Evolutionary conservation across 2,113 vertebrate species (phyloP).

Genomic region (Sus scrofa): DNA sequence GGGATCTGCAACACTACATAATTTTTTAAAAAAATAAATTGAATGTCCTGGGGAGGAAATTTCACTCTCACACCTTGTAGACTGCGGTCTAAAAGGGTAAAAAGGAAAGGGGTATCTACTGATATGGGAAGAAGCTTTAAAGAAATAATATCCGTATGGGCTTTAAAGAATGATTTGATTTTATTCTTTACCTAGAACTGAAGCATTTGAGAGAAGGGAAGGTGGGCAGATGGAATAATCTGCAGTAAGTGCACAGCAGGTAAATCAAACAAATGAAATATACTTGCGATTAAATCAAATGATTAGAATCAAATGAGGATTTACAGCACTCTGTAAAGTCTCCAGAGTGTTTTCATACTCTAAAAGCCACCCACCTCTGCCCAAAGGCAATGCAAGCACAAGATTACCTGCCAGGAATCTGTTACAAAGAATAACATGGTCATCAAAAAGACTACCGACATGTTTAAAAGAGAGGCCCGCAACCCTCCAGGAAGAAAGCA

Average conservation of each 20-base stretch:
- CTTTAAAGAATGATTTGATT: not conserved
- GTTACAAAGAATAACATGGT: conserved; percentile 79
- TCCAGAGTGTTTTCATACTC: conserved; percentile 15
- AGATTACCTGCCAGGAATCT: conserved; percentile 80
- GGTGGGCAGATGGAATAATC: not conserved
- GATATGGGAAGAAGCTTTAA: not conserved
- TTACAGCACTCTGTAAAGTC: not conserved
- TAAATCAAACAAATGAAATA: conserved; percentile 46
- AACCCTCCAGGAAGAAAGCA: conserved; percentile 57
- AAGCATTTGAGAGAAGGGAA: conserved; percentile 33
- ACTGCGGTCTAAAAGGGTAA: not conserved
- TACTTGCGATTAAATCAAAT: not conserved
- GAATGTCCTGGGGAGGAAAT: not conserved
- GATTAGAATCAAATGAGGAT: conserved; percentile 32
- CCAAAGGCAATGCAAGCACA: conserved; percentile 77
- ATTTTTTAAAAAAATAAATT: not conserved
- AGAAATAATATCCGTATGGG: not conserved
- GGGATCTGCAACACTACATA: not conserved
- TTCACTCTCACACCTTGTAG: not conserved
- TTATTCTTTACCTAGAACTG: conserved; percentile 22
- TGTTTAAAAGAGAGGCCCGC: conserved; percentile 59
- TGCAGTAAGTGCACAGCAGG: not conserved
- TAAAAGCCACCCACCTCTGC: conserved; percentile 71
- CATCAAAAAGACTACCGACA: conserved; percentile 52
- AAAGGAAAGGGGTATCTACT: not conserved